Conservation (phyloP, 1,140 invertebrate genomes). For the Listronotus oregonensis region DNA sequence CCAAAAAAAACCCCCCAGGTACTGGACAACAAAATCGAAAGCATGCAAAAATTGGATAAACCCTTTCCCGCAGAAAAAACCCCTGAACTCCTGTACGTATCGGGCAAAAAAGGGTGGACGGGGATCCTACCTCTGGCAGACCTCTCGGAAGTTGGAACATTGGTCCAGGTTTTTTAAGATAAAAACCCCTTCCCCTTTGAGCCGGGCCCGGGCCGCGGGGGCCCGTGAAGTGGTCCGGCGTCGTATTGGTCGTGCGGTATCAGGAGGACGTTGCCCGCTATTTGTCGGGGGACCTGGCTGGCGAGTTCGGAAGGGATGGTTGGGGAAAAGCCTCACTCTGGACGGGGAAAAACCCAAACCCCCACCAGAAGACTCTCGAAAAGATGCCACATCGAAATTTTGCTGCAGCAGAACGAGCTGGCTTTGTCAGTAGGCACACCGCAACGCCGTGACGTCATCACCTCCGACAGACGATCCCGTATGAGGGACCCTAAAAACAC, state of each 20-base stretch:
- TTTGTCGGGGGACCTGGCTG: too few relatives aligned
- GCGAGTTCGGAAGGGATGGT: slow-evolving; percentile 19
- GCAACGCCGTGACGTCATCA: not conserved
- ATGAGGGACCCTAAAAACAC: not conserved
- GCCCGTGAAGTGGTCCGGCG: slow-evolving; percentile 21
- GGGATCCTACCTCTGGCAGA: slow-evolving; percentile 42
- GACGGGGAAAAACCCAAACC: slow-evolving; percentile 29
- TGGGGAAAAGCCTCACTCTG: slow-evolving; percentile 37
- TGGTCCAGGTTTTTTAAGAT: too few relatives aligned
- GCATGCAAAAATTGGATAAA: slow-evolving; percentile 44
- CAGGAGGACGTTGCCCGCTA: too few relatives aligned
- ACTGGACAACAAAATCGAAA: too few relatives aligned
- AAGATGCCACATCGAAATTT: slow-evolving; percentile 32
- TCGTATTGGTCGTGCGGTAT: too few relatives aligned
- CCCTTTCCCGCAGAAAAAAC: slow-evolving; percentile 46
- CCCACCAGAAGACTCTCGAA: slow-evolving; percentile 27
- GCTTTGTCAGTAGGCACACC: not conserved
- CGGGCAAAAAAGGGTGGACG: slow-evolving; percentile 37
- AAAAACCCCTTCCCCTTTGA: slow-evolving; percentile 35
- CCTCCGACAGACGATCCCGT: not conserved
- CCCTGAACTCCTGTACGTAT: slow-evolving; percentile 42
- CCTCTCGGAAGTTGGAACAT: too few relatives aligned
- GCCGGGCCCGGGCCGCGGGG: slow-evolving; percentile 35
- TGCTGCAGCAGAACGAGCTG: not conserved
- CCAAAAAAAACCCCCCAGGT: slow-evolving; percentile 36